These are phyloP conservation scores for Epinephelus awoara DNA, from an alignment of 2,797 vertebrate species.

Conservation along the genomic window DNA sequence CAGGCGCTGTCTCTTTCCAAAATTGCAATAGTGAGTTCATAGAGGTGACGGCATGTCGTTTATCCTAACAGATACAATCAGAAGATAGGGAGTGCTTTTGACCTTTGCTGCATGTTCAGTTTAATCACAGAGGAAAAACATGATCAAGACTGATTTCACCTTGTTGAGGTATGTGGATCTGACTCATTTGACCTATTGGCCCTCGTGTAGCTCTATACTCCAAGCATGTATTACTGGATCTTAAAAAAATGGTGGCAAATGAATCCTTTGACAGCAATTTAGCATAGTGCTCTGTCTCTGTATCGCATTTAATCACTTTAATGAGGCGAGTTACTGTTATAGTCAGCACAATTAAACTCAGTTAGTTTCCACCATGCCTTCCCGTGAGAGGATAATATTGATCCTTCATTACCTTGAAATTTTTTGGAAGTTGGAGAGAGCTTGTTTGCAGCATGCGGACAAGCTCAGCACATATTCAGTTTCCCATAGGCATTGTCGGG, in stretches of 20 bases:
- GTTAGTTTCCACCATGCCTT: constrained; percentile 26
- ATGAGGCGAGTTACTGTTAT: constrained; percentile 44
- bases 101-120: constrained; percentile 4
- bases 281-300: constrained; percentile 10
- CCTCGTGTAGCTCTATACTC: not conserved
- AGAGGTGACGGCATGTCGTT: not conserved
- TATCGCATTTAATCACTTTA: constrained; percentile 29
- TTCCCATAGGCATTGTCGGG: constrained; percentile 18
- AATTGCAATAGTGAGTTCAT: not conserved
- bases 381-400: constrained; percentile 47
- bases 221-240: not conserved
- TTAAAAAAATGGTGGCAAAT: constrained; percentile 19
- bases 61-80: constrained; percentile 34
- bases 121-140: not conserved
- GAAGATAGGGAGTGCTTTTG: constrained; percentile 8
- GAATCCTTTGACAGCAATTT: constrained; percentile 44
- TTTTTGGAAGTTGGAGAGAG: constrained; percentile 16
- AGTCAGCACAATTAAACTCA: constrained; percentile 68
- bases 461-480: constrained; percentile 46
- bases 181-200: constrained; percentile 5
- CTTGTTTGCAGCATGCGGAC: constrained; percentile 16
- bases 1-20: not conserved
- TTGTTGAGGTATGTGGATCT: not conserved
- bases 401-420: constrained; percentile 36
- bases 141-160: not conserved